Percentiles rank a stretch among this genome's conserved stretches.
Conservation (phyloP, 2,888 invertebrate genomes). For the Watsonalla cultraria region DNA sequence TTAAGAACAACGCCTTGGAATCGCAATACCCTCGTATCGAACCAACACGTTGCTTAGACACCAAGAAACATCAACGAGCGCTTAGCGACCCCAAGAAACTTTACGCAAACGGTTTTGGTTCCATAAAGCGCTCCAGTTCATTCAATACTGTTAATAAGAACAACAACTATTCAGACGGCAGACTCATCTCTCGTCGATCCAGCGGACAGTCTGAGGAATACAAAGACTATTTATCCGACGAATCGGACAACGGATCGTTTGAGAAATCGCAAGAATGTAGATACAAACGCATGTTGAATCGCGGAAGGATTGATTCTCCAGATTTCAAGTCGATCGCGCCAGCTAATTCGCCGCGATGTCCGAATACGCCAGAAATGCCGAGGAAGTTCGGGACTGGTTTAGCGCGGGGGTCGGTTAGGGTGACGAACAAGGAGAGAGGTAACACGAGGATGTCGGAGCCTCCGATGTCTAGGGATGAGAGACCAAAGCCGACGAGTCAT, state of each 20-base stretch:
- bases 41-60: constrained; percentile 63
- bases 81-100: constrained; percentile 45
- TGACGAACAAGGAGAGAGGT: constrained; percentile 69
- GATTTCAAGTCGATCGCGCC: constrained; percentile 68
- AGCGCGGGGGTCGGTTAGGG: constrained; percentile 60
- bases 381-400: constrained; percentile 77
- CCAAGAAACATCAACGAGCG: constrained; percentile 52
- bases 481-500: constrained; percentile 52
- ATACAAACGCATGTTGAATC: constrained; percentile 86
- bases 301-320: constrained; percentile 80
- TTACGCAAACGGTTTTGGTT: constrained; percentile 43
- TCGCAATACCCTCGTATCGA: constrained; percentile 60
- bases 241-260: constrained; percentile 62
- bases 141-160: constrained; percentile 77
- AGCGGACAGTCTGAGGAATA: constrained; percentile 61
- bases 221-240: constrained; percentile 58
- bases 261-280: constrained; percentile 62
- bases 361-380: constrained; percentile 81
- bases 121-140: constrained; percentile 83
- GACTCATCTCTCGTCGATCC: constrained; percentile 45
- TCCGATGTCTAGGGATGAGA: constrained; percentile 51
- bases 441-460: constrained; percentile 82
- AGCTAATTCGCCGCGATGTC: constrained; percentile 74
- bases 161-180: constrained; percentile 58
- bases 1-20: constrained; percentile 67